Percentiles rank a stretch among this genome's conserved stretches.
Evolutionary conservation across 2,113 vertebrate genomes (phyloP).

Genomic region (Melanocharis versteri): DNA sequence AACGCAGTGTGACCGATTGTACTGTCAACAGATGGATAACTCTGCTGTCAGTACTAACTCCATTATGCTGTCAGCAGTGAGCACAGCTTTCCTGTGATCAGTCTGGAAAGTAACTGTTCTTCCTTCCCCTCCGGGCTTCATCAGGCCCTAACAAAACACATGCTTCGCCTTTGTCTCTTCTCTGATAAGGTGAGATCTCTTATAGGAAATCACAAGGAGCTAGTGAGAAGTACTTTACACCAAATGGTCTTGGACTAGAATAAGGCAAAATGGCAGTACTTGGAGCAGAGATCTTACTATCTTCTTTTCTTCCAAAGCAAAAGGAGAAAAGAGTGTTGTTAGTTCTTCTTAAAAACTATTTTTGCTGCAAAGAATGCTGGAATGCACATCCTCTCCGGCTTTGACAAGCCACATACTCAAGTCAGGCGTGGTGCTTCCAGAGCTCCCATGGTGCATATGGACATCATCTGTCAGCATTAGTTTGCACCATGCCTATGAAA

Average conservation of each 20-base stretch:
- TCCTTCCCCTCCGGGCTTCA: background rate
- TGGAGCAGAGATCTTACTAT: background rate
- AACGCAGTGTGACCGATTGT: background rate
- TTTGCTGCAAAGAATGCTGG: background rate
- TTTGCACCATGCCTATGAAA: background rate
- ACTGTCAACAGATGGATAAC: background rate
- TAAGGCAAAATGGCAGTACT: background rate
- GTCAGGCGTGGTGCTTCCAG: background rate
- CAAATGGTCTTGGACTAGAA: background rate
- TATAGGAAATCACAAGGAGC: background rate
- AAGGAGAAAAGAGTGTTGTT: background rate
- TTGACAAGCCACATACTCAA: background rate
- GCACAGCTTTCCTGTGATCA: background rate
- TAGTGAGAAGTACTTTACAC: background rate
- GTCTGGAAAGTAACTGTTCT: background rate
- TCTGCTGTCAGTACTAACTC: background rate
- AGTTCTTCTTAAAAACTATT: background rate
- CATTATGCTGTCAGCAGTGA: background rate
- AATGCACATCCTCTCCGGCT: background rate
- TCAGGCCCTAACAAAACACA: background rate
- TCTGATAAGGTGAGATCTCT: background rate
- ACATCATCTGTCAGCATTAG: background rate
- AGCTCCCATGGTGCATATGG: background rate
- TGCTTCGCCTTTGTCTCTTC: background rate
- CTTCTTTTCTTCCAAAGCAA: background rate